phyloP scores from a whole-genome alignment of 2,888 invertebrate species.

The Yponomeuta plumbellus region DNA sequence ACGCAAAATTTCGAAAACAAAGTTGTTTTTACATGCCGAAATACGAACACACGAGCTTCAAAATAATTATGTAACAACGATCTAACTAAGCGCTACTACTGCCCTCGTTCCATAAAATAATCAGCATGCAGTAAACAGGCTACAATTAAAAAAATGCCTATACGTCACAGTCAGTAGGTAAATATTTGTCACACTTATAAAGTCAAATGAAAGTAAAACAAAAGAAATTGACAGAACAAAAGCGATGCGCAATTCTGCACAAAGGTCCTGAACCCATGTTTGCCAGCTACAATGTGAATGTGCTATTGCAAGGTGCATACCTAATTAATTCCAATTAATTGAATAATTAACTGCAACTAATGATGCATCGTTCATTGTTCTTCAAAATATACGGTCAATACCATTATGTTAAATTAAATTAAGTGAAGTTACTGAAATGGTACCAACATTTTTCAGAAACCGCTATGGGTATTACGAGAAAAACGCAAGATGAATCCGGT shows the following conservation, averaged over 20 bases:
- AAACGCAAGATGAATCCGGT: slow-evolving; percentile 82
- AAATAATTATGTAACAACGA: too few species aligned
- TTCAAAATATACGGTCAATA: too few species aligned
- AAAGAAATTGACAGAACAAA: neutral
- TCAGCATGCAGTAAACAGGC: too few species aligned
- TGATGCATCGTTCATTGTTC: too few species aligned
- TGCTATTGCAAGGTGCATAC: neutral
- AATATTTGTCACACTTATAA: neutral
- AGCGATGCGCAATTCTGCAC: neutral
- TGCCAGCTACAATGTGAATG: neutral
- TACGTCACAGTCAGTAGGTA: neutral
- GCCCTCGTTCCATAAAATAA: too few species aligned
- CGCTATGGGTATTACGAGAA: slow-evolving; percentile 88
- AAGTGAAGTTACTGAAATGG: neutral
- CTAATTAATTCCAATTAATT: neutral
- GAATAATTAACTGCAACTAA: too few species aligned
- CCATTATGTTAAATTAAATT: too few species aligned
- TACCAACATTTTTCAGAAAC: slow-evolving; percentile 75
- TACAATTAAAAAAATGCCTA: too few species aligned
- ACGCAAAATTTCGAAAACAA: too few species aligned
- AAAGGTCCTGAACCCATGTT: neutral
- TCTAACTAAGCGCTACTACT: too few species aligned
- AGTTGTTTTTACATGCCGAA: too few species aligned
- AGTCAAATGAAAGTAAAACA: neutral
- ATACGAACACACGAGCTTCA: too few species aligned